These are phyloP conservation scores for Eremophila alpestris DNA, from an alignment of 2,797 vertebrate species.

Conservation along the genomic window DNA sequence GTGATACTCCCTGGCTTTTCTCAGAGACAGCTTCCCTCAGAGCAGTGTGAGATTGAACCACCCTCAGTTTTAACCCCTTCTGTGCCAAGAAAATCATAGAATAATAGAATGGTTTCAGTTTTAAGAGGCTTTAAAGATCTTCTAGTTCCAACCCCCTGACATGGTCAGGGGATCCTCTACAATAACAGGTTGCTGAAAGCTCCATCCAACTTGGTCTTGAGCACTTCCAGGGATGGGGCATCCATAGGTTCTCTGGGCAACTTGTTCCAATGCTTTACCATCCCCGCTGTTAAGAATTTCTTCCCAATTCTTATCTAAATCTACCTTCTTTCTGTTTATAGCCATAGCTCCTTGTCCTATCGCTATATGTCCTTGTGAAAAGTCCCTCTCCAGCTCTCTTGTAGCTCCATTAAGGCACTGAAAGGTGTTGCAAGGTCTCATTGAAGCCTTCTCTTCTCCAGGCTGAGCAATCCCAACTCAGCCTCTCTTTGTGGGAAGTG, in stretches of 20 bases:
- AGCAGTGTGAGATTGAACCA: background rate
- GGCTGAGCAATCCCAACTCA: background rate
- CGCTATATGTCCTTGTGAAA: background rate
- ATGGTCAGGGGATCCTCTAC: background rate
- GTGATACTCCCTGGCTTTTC: background rate
- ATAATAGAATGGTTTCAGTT: background rate
- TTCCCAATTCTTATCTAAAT: background rate
- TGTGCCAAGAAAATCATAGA: background rate
- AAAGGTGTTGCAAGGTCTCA: background rate
- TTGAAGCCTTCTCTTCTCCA: background rate
- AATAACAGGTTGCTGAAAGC: background rate
- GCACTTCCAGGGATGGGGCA: no score
- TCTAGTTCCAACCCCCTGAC: background rate
- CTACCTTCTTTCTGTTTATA: background rate
- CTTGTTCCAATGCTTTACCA: background rate
- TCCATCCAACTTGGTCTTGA: background rate
- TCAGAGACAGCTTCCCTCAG: background rate
- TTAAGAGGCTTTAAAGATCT: background rate
- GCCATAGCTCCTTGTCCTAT: background rate
- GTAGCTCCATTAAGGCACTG: background rate
- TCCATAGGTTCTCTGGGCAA: background rate
- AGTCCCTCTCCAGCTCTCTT: background rate
- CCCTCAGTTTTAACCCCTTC: background rate
- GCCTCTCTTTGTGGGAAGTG: rapidly evolving
- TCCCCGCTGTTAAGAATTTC: background rate